Base-by-base conservation (phyloP, 2,797 vertebrate genomes). In the Rhincodon typus region DNA sequence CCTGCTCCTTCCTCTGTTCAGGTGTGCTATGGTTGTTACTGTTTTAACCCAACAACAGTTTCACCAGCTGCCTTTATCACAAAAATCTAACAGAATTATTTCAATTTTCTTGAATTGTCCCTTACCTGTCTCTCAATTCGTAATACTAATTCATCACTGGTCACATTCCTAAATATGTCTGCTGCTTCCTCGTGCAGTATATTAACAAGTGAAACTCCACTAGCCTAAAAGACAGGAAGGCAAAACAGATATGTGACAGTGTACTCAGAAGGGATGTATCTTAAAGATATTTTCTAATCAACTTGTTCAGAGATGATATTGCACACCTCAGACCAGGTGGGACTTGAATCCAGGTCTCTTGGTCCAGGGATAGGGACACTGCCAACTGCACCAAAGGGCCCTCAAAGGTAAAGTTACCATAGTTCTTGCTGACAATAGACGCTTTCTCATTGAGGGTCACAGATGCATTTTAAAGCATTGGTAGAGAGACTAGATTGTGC, bases 191-290 rank as follows among this genome's bases (percentile, higher is more conserved):
- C 94, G 77, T 95, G 94, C 27, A 34, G 42, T 77, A 77, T 34
- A 95, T 95, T 95, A n/a, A 53, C 46, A 95, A 95, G 94, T 95
- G 94, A 95, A 95, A 95, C 46, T 34, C 94, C 70, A 77, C 30
- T 70, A 95, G 94, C 94, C 94, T 95, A 72, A 95, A 62, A 95
- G 70, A 77, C 30, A 95, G 70, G 17, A 95, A 46, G 74, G 34
- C 27, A 94, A 74, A 53, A 53, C 1, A 53, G 69, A 57, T 50
- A 53, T 27, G 17, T n/a, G 34, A 27, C 15, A 57, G 69, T 77
- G 94, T 3, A 93, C 19, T 77, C 8, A 12, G 30, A 57, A 50
- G 46, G 62, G 34, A 66, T 84, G n/a, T 82, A 23, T 69, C 42
- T 67, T 42, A 69, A 25, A 69, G 57, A 62, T 62, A 50, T 62